Base-by-base conservation (phyloP, 2,797 vertebrate species). In the Setipinna tenuifilis region DNA sequence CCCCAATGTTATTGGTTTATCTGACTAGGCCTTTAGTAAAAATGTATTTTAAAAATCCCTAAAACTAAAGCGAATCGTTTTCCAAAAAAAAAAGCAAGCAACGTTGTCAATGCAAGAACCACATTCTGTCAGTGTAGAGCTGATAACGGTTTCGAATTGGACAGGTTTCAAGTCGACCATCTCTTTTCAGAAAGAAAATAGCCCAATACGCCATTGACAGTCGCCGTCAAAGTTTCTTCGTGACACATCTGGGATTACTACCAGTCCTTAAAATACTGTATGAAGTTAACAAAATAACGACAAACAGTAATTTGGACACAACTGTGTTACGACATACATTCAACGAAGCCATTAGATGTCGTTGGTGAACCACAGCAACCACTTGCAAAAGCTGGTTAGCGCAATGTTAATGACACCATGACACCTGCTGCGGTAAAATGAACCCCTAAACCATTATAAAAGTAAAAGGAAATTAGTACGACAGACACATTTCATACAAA, bases 171-270 rank as follows among this genome's bases (percentile, higher is more conserved):
- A 54, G 50, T 54, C 50, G 14, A 54, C 50, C 46, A 48, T 4
- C 46, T 54, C 68, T 75, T 75, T 17, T 41, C 6, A 41, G 19
- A 71, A 14, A 41, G 31, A 46, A 65, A 31, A n/a, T 48, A 3
- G 46, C 46, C 46, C 10, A 19, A n/a, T 23, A 75, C 81, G 46
- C 82, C 81, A 35, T 35, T 83, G 54, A 5, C 54, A 62, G 68
- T 0, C 65, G 44, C 65, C 44, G 81, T 46, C 41, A 35, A 54
- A 54, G 5, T 71, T 62, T 82, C 84, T 82, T 83, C 82, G 41
- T 83, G 85, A 44, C 85, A 83, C 85, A 83, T 80, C 82, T 17
- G 21, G 3, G 19, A 44, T 78, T 44, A 44, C 35, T 78, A 44
- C 41, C 35, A 44, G 41, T 21, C 71, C 16, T 35, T 35, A 35